Evolutionary conservation across 53 echinoderm and acorn worm species (phyloP).

Genomic region (Arbacia lixula): DNA sequence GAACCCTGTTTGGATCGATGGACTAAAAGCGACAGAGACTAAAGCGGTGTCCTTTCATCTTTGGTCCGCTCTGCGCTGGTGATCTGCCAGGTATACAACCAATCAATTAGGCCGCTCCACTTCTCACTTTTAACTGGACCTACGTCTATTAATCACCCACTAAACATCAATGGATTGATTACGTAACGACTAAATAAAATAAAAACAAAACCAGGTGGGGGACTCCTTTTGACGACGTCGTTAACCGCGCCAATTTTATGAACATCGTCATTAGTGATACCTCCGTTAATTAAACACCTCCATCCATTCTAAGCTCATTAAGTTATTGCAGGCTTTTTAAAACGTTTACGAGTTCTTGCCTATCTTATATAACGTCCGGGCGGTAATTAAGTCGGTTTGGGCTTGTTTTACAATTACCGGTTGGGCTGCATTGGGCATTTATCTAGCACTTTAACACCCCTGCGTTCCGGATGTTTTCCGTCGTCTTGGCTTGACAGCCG

Average conservation of each 20-base stretch:
- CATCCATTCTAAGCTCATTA: constrained; percentile 41
- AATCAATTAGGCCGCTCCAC: constrained; percentile 23
- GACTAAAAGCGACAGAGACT: constrained; percentile 20
- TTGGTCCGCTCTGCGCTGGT: not conserved
- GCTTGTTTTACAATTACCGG: not conserved
- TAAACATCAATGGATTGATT: too few species aligned
- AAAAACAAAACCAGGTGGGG: not conserved
- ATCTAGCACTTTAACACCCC: too few species aligned
- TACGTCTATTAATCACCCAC: constrained; percentile 13
- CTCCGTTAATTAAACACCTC: constrained; percentile 49
- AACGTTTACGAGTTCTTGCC: not conserved
- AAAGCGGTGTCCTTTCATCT: constrained; percentile 14
- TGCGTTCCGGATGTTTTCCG: too few species aligned
- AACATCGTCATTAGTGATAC: constrained; percentile 42
- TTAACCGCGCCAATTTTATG: too few species aligned
- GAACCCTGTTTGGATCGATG: constrained; percentile 3
- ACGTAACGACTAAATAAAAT: too few species aligned
- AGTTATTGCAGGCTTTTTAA: constrained; percentile 24
- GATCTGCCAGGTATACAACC: constrained; percentile 14
- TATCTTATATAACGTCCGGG: constrained; percentile 19
- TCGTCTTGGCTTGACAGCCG: too few species aligned
- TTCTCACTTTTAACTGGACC: not conserved
- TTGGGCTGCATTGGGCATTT: too few species aligned
- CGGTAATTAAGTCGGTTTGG: constrained; percentile 1
- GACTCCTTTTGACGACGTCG: too few species aligned